Conservation (phyloP, 1,140 invertebrate species). For the Drosophila lini region DNA sequence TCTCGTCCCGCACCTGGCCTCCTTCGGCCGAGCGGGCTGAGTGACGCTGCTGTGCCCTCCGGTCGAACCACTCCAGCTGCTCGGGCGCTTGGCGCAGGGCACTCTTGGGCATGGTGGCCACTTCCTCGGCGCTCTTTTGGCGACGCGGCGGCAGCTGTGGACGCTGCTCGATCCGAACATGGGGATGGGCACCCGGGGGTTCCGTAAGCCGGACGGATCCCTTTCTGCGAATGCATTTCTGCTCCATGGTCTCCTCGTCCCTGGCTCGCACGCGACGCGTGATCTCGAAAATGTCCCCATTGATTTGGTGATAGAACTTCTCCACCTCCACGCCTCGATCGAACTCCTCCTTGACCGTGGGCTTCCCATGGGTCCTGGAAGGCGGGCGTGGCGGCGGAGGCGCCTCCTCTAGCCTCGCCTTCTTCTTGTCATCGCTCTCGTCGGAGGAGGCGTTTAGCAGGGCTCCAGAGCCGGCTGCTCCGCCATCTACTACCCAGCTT, state of each 20-base stretch:
- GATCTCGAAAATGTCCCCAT: conserved; percentile 84
- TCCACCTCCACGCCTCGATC: conserved; percentile 82
- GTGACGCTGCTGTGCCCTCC: conserved; percentile 78
- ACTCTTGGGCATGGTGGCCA: conserved; percentile 74
- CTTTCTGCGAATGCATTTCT: conserved; percentile 73
- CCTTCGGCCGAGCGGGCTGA: conserved; percentile 81
- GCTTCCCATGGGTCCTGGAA: conserved; percentile 49
- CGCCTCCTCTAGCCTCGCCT: conserved; percentile 35
- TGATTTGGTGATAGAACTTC: conserved; percentile 84
- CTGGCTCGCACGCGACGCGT: conserved; percentile 74
- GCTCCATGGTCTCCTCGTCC: conserved; percentile 80
- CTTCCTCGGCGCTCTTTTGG: conserved; percentile 80
- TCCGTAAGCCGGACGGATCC: conserved; percentile 63
- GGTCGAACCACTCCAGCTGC: conserved; percentile 82
- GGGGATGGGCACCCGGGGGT: conserved; percentile 30
- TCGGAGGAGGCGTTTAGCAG: conserved; percentile 65
- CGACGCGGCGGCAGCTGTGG: conserved; percentile 76
- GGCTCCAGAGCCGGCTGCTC: conserved; percentile 66
- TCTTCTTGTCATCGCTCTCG: conserved; percentile 71
- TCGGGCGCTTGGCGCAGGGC: conserved; percentile 60
- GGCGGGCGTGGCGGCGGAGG: conserved; percentile 58
- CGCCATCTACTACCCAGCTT: conserved; percentile 76
- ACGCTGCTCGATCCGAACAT: conserved; percentile 64
- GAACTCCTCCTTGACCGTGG: conserved; percentile 76
- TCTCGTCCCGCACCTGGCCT: conserved; percentile 77